These are phyloP conservation scores for Nyctibius grandis DNA, from an alignment of 2,797 vertebrate species.

Conservation along the genomic window DNA sequence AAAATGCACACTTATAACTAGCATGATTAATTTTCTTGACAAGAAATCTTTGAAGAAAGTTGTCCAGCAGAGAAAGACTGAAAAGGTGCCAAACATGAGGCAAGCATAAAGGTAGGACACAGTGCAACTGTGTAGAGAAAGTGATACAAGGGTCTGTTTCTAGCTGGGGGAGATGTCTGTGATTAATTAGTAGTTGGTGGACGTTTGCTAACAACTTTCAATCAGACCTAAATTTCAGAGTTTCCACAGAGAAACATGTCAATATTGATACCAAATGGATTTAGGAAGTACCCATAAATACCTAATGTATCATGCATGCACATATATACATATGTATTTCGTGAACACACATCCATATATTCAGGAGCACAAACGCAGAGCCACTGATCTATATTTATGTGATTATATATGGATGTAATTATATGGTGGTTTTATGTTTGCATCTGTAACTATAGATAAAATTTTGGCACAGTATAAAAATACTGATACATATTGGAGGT, in stretches of 20 bases:
- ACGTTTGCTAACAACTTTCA: not conserved
- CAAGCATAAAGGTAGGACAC: not conserved
- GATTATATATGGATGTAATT: not conserved
- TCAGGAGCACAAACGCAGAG: not conserved
- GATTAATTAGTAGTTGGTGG: not conserved
- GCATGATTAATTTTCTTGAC: not conserved
- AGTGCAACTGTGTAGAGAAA: not conserved
- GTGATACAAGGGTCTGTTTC: not conserved
- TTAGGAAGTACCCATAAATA: not conserved
- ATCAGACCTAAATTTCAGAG: not conserved
- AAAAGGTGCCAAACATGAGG: not conserved
- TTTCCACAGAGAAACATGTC: not conserved
- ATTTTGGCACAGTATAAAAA: not conserved
- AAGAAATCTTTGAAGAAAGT: not conserved
- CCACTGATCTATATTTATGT: not conserved
- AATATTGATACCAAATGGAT: not conserved
- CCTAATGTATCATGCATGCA: not conserved
- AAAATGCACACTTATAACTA: not conserved
- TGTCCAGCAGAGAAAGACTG: not conserved
- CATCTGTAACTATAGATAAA: not conserved
- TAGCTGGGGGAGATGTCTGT: not conserved
- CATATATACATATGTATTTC: not conserved
- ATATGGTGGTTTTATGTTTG: not conserved
- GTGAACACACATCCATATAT: not conserved
- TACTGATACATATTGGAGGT: not conserved